Percentiles rank a stretch among this genome's conserved stretches.
phyloP scores from a whole-genome alignment of 2,113 vertebrate genomes.

The Mus spicilegus region DNA sequence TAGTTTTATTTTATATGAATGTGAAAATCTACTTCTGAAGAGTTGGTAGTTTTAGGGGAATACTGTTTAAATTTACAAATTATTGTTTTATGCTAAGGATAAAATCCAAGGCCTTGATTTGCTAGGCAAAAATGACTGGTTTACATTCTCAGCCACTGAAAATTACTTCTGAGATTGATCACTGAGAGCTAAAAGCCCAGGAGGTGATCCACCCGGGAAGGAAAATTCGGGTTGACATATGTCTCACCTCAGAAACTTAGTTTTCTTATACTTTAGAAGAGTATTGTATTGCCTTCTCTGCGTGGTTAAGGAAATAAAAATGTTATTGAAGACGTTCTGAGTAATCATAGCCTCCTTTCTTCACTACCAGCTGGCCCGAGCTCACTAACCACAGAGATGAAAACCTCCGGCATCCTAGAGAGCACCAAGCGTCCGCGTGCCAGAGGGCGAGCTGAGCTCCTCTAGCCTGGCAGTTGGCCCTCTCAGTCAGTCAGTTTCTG shows the following conservation, averaged over 20 bases:
- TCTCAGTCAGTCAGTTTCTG: background rate
- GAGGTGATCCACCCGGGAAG: background rate
- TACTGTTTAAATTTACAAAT: slow-evolving; percentile 36
- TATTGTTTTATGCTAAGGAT: background rate
- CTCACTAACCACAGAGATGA: slow-evolving; percentile 6
- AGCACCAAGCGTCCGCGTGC: background rate
- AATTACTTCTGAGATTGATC: background rate
- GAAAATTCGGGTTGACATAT: background rate
- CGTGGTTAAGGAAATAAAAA: background rate
- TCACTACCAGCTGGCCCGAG: background rate
- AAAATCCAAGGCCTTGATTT: background rate
- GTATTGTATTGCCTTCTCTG: background rate
- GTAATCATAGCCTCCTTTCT: background rate
- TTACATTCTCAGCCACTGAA: background rate
- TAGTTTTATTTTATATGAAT: background rate
- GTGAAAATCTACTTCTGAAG: slow-evolving; percentile 34
- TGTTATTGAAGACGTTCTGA: background rate
- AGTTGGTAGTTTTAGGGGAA: background rate
- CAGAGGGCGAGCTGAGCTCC: background rate
- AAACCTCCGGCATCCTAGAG: slow-evolving; percentile 29
- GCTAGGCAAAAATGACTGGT: background rate
- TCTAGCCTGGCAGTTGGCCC: background rate
- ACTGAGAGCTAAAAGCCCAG: background rate
- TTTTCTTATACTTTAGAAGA: background rate
- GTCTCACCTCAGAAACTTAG: background rate